These are phyloP conservation scores for Amphiprion clarkii DNA, from an alignment of 2,797 vertebrate genomes.

Conservation along the genomic window DNA sequence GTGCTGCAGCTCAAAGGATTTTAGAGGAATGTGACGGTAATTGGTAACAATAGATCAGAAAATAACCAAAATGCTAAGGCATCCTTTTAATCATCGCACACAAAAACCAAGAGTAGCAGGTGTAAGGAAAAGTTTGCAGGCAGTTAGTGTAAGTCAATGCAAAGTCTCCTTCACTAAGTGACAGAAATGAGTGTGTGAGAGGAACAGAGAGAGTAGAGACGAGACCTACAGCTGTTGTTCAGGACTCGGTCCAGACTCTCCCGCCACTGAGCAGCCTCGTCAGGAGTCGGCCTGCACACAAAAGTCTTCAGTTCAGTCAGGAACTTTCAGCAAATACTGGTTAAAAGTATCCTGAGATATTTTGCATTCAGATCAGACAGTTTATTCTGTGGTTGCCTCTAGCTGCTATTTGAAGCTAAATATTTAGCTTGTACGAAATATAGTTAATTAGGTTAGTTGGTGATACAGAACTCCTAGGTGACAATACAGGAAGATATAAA, in stretches of 20 bases:
- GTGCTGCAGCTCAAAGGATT: not conserved
- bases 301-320: slow-evolving; percentile 20
- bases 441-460: not conserved
- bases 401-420: not conserved
- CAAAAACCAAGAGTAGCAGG: too few species aligned
- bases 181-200: not conserved
- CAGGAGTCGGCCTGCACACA: slow-evolving; percentile 85
- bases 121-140: not conserved
- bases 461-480: not conserved
- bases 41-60: not conserved
- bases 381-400: not conserved
- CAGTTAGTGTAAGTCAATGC: not conserved
- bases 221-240: slow-evolving; percentile 91
- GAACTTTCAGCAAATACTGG: not conserved
- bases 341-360: not conserved
- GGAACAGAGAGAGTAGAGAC: slow-evolving; percentile 15
- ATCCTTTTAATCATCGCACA: not conserved
- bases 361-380: not conserved
- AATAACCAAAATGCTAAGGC: not conserved
- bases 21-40: not conserved
- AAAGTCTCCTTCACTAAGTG: not conserved
- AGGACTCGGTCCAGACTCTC: slow-evolving; percentile 94
- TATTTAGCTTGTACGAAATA: not conserved
- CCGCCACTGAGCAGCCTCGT: slow-evolving; percentile 92
- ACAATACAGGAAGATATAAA: not conserved